These are phyloP conservation scores for Dyspetes luteomarginatus DNA, from an alignment of 2,888 invertebrate genomes.

Conservation along the genomic window DNA sequence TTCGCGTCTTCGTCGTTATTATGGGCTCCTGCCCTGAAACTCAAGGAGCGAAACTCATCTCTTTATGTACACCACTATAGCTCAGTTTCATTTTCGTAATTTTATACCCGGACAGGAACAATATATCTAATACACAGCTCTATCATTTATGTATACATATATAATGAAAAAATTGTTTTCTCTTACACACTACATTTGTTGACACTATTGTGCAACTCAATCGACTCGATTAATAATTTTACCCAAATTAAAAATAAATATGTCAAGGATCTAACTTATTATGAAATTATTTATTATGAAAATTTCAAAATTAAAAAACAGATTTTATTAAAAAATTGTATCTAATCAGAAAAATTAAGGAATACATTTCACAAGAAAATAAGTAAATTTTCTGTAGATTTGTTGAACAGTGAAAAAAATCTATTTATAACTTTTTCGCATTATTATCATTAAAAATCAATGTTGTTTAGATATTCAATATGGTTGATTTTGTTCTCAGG, in stretches of 20 bases:
- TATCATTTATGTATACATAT: neutral
- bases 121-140: neutral
- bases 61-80: slow-evolving; percentile 21
- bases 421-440: too few species aligned
- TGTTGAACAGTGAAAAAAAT: too few species aligned
- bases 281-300: neutral
- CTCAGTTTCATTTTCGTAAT: slow-evolving; percentile 58
- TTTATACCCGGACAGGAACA: slow-evolving; percentile 31
- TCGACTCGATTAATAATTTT: slow-evolving; percentile 5
- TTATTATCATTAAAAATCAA: too few species aligned
- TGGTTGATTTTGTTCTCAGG: too few species aligned
- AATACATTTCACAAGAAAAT: too few species aligned
- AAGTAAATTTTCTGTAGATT: too few species aligned
- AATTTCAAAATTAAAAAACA: neutral
- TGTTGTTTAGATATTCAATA: too few species aligned
- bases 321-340: neutral
- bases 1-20: slow-evolving; percentile 59
- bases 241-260: neutral
- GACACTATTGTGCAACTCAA: slow-evolving; percentile 3
- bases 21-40: slow-evolving; percentile 49
- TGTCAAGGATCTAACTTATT: too few species aligned
- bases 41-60: slow-evolving; percentile 53
- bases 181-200: neutral
- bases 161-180: slow-evolving; percentile 36
- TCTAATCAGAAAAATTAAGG: too few species aligned